A percentile compares a stretch with the other conserved stretches of the same genome.
Evolutionary conservation across 1,140 invertebrate genomes (phyloP).

Genomic region (Zaprionus africanus): DNA sequence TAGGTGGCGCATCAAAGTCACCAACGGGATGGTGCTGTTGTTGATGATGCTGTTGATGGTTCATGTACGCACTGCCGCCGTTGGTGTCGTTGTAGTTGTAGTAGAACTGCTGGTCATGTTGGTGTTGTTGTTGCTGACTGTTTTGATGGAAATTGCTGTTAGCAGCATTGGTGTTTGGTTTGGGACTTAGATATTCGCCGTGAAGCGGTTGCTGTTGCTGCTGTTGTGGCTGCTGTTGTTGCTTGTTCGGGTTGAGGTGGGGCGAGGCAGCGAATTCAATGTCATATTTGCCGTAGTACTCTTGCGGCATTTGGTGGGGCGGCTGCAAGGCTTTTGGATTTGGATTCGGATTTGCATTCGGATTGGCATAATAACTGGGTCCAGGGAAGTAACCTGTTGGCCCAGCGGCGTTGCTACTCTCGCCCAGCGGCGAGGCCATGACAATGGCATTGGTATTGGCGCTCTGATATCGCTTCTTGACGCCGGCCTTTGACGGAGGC

Average conservation of each 20-base stretch:
- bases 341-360: slow-evolving; percentile 55
- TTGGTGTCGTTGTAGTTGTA: slow-evolving; percentile 78
- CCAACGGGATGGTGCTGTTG: slow-evolving; percentile 70
- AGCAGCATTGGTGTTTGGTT: slow-evolving; percentile 54
- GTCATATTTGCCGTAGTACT: slow-evolving; percentile 82
- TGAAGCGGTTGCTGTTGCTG: slow-evolving; percentile 53
- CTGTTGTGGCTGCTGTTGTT: slow-evolving; percentile 48
- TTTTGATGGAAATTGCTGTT: slow-evolving; percentile 62
- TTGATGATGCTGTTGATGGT: slow-evolving; percentile 70
- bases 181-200: slow-evolving; percentile 78
- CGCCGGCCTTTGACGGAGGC: slow-evolving; percentile 40
- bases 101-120: slow-evolving; percentile 70
- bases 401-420: slow-evolving; percentile 36
- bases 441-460: slow-evolving; percentile 59
- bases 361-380: slow-evolving; percentile 69
- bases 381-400: slow-evolving; percentile 63
- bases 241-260: slow-evolving; percentile 61
- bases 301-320: slow-evolving; percentile 67
- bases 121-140: slow-evolving; percentile 69
- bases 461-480: slow-evolving; percentile 71
- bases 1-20: slow-evolving; percentile 68
- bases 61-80: slow-evolving; percentile 69
- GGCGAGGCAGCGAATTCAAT: slow-evolving; percentile 77
- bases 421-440: slow-evolving; percentile 39
- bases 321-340: slow-evolving; percentile 51